Evolutionary conservation across 1,140 invertebrate genomes (phyloP).

Genomic region (Cotesia vestalis): DNA sequence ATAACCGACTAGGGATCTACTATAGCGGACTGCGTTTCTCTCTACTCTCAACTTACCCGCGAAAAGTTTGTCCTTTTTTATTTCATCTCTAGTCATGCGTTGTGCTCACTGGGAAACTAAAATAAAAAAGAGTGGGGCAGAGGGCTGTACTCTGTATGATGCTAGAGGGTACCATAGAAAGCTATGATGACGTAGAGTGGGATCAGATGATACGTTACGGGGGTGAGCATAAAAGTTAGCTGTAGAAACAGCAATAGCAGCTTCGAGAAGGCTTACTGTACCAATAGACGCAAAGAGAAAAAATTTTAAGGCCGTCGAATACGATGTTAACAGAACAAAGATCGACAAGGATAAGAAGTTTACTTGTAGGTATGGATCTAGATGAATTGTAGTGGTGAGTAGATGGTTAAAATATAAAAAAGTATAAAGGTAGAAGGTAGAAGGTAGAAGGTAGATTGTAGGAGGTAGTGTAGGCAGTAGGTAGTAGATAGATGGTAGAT

Average conservation of each 20-base stretch:
- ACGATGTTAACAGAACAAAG: constrained; percentile 42
- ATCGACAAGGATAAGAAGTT: constrained; percentile 8
- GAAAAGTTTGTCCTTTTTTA: no score
- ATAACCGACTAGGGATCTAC: neutral
- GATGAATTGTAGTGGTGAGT: constrained; percentile 1
- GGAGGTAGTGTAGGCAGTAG: constrained; percentile 5
- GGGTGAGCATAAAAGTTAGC: constrained; percentile 47
- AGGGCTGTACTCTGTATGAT: neutral
- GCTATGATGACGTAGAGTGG: constrained; percentile 41
- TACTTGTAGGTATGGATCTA: neutral
- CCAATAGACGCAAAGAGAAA: constrained; percentile 37
- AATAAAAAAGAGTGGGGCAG: no score
- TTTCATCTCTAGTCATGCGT: no score
- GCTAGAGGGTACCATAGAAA: constrained; percentile 21
- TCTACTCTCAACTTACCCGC: no score
- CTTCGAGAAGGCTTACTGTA: constrained; percentile 21
- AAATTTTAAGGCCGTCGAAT: constrained; percentile 38
- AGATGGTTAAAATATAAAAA: constrained; percentile 16
- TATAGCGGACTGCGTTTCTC: no score
- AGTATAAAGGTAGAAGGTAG: constrained; percentile 4
- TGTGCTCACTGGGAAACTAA: no score
- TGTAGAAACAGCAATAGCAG: constrained; percentile 26
- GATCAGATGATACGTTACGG: constrained; percentile 45
- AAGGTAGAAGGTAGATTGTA: no score
- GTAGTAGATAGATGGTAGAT: constrained; percentile 2